Evolutionary conservation across 2,113 vertebrate species (phyloP), one percentile per base, ranked within the genome.

Genomic region (Lontra canadensis): DNA sequence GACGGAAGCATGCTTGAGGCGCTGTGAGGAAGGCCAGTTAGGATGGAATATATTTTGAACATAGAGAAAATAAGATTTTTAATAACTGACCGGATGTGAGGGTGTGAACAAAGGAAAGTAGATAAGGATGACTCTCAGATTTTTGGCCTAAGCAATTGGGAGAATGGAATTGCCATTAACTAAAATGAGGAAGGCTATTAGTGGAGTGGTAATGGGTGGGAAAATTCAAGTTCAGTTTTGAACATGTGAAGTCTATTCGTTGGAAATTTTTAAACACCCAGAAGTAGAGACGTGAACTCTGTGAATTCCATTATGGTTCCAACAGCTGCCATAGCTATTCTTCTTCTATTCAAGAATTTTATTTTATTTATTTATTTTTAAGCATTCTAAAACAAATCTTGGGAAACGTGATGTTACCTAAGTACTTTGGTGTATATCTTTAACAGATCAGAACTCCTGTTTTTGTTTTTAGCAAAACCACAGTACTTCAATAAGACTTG

Each of bases 381-480:
- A 39, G 18, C 87, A 79, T 83, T 97, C 92, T 83, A 57, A 88
- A 95, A 63, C 52, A 79, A 96, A 85, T 73, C 52, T 44, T 93
- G 44, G 63, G 55, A 80, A 39, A 79, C 39, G n/a, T 15, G 49
- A 59, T 80, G 80, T 84, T 73, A 85, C 36, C 52, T 20, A 25
- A 39, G 17, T 86, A 84, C 59, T 20, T 44, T 13, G 20, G 13
- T 26, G 20, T 91, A 6, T 57, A 39, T 90, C 49, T 52, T 57
- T 95, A 82, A 82, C 15, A 88, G 61, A 88, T 82, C 34, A 69
- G 57, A 49, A 59, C 26, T 83, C 88, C 21, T 65, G 39, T 74
- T 91, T 91, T 82, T 47, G n/a, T n/a, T 83, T 88, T 88, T 88
- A 59, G 61, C 55, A 83, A 91, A 91, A 49, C 26, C 57, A 83